Evolutionary conservation across 2,113 vertebrate genomes (phyloP), one percentile per base, ranked within the genome.

Genomic region (Vireo altiloquus): DNA sequence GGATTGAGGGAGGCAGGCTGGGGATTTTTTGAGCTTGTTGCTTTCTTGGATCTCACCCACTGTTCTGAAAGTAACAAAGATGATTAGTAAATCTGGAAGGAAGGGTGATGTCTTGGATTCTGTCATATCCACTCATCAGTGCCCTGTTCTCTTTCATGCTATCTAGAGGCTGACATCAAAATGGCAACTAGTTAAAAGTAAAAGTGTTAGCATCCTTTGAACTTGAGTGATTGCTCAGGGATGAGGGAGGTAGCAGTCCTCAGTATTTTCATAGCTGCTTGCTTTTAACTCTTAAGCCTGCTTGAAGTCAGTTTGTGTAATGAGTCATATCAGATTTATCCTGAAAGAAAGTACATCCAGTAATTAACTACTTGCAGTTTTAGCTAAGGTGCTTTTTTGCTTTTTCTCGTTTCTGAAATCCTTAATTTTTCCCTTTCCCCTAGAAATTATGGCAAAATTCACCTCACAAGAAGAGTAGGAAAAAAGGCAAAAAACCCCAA

Each of bases 171-270:
- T 95, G 95, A 96, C 94, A 95, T 97, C 68, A 90, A 97, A 97
- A 98, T 96, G 81, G 83, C 92, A 97, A 82, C 95, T 97, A 97
- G 98, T 98, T 98, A 97, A 96, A 97, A 91, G 90, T 54, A 91
- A 95, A 95, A 93, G 94, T 66, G 44, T 82, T 95, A 64, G 40
- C 63, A 25, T 95, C 89, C 91, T 98, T 97, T 97, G 94, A 97
- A 96, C 91, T 63, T 39, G 42, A 91, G 25, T 81, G 82, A 57
- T 92, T 68, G 60, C 93, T 97, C 92, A 87, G 91, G 96, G 94
- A 96, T 95, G 89, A 96, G 81, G 90, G 80, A 78, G 42, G n/a
- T 53, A 63, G 46, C 57, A n/a, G 22, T 57, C 80, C 80, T 97
- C 56, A 52, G 52, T 95, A 46, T 96, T 95, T 96, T 94, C 37